A percentile compares a stretch with the other conserved stretches of the same genome.
Conservation (phyloP, 2,113 vertebrate species). For the Manacus vitellinus region DNA sequence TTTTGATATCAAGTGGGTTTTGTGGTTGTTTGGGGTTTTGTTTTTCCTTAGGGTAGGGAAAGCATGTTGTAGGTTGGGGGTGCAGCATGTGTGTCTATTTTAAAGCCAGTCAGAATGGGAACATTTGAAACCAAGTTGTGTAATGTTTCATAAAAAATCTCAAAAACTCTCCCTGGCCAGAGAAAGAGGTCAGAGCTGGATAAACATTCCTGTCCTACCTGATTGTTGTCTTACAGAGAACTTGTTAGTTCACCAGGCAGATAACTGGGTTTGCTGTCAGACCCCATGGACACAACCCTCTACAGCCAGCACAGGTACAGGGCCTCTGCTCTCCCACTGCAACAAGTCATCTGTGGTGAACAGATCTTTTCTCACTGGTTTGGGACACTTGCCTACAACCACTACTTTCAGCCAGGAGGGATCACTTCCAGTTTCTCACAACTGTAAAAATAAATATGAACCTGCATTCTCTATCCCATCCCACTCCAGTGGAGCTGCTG, state of each 20-base stretch:
- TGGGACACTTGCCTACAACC: not conserved
- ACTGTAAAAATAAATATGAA: not conserved
- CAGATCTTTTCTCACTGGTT: not conserved
- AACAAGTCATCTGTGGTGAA: accelerated
- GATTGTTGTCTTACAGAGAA: not conserved
- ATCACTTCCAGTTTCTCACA: not conserved
- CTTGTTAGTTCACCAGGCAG: not conserved
- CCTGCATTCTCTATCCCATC: accelerated
- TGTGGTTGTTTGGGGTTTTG: not conserved
- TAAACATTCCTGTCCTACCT: too few species aligned
- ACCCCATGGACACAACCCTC: accelerated
- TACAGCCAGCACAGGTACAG: accelerated
- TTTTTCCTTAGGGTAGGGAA: not conserved
- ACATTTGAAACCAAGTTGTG: not conserved
- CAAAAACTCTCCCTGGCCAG: not conserved
- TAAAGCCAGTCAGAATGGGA: not conserved
- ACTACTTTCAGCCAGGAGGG: not conserved
- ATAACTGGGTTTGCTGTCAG: not conserved
- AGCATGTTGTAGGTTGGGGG: not conserved
- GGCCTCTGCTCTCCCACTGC: not conserved
- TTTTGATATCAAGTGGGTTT: not conserved
- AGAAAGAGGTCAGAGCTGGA: not conserved
- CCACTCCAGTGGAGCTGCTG: not conserved
- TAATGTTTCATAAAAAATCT: not conserved
- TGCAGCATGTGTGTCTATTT: not conserved